Base-by-base conservation (phyloP, 2,113 vertebrate genomes). In the Monopterus albus region DNA sequence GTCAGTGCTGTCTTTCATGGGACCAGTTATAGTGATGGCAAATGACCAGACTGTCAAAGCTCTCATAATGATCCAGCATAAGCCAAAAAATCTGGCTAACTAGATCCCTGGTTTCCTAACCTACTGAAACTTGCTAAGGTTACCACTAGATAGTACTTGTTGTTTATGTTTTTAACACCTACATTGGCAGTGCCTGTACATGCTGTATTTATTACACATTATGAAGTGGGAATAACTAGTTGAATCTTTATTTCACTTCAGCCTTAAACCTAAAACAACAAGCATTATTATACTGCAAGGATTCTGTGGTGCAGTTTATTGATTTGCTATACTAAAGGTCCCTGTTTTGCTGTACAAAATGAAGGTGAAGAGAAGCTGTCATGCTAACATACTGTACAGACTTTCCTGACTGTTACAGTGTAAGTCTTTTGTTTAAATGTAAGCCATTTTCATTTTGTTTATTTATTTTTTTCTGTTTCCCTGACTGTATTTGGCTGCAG, bases 401-500 rank as follows among this genome's bases (percentile, higher is more conserved):
- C 78, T 85, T 79, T 72, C 84, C 84, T 81, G 71, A 75, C 82
- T 75, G 65, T 75, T 59, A 76, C 83, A 76, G 89, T 90, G 81
- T 76, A 75, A 79, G 82, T 72, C 82, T 83, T 86, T 79, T 73
- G 66, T 85, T 88, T 83, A 75, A 90, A 82, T 83, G 57, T 66
- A 83, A 81, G 75, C 81, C 83, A 87, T 87, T 88, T 86, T 76
- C 25, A 36, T 69, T n/a, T n/a, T n/a, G n/a, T n/a, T n/a, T n/a
- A n/a, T n/a, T n/a, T n/a, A n/a, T 71, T 75, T 66, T 66, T 59
- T 65, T 56, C 57, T 77, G 69, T 72, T 80, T 78, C 74, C 80
- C 84, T 92, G 89, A 78, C 87, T 71, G 79, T 40, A 53, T 84
- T 82, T 84, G 75, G 84, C 90, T 89, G 80, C 75, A 47, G 87